Conservation (phyloP, 2,113 vertebrate genomes). For the Xyliphius kryptos region DNA sequence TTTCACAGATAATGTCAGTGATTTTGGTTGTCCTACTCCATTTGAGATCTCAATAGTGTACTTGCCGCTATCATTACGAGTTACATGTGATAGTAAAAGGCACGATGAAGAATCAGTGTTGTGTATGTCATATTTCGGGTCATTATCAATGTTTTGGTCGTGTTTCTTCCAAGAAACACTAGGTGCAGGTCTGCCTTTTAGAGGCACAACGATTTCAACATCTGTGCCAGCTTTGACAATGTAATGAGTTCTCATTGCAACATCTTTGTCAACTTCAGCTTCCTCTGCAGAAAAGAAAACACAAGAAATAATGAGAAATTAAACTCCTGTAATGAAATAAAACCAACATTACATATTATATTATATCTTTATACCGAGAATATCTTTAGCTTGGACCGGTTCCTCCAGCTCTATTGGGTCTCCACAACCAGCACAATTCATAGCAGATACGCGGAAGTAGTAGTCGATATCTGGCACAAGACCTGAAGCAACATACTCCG, state of each 20-base stretch:
- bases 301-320: neutral
- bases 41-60: slow-evolving; percentile 89
- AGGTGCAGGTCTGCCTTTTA: slow-evolving; percentile 90
- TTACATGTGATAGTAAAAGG: slow-evolving; percentile 82
- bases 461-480: slow-evolving; percentile 84
- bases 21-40: slow-evolving; percentile 84
- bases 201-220: slow-evolving; percentile 83
- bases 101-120: slow-evolving; percentile 83
- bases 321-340: neutral
- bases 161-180: slow-evolving; percentile 85
- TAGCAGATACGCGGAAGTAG: slow-evolving; percentile 87
- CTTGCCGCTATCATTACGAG: slow-evolving; percentile 83
- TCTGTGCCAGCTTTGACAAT: slow-evolving; percentile 90
- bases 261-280: slow-evolving; percentile 84
- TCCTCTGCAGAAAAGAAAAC: slow-evolving; percentile 89
- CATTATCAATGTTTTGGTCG: slow-evolving; percentile 76
- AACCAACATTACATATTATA: too few species aligned
- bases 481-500: slow-evolving; percentile 82
- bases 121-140: slow-evolving; percentile 83
- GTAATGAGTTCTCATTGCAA: slow-evolving; percentile 86
- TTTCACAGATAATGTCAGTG: slow-evolving; percentile 81
- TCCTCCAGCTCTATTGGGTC: slow-evolving; percentile 85
- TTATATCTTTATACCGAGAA: slow-evolving; percentile 75
- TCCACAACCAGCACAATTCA: slow-evolving; percentile 86
- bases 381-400: slow-evolving; percentile 88